These are phyloP conservation scores for Vombatus ursinus DNA, from an alignment of 2,113 vertebrate species.

Conservation along the genomic window DNA sequence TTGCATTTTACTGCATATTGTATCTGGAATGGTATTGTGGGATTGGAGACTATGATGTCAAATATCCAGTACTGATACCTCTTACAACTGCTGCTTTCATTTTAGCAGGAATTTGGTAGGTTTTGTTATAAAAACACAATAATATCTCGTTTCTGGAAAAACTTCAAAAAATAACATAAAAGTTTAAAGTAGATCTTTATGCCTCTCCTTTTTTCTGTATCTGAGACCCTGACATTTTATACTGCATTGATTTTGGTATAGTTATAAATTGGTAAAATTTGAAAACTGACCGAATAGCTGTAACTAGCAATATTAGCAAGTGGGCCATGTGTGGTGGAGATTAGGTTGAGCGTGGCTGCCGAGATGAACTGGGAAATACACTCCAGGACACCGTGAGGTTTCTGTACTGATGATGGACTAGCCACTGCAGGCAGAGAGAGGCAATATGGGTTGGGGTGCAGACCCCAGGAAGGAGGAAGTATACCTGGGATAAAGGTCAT, in stretches of 20 bases:
- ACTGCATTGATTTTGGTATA: background rate
- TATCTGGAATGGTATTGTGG: conserved; percentile 95
- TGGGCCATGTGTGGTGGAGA: background rate
- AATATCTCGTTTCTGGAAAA: background rate
- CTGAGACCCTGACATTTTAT: background rate
- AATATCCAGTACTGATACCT: conserved; percentile 91
- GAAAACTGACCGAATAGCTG: background rate
- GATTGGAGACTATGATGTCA: conserved; percentile 91
- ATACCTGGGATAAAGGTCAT: background rate
- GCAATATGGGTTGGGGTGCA: background rate
- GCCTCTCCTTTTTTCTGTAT: background rate
- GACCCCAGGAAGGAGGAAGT: background rate
- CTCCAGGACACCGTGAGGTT: background rate
- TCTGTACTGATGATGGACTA: background rate
- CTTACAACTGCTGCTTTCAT: conserved; percentile 93
- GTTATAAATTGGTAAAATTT: background rate
- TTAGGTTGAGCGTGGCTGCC: too few species aligned
- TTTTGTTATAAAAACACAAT: background rate
- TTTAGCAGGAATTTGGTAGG: conserved; percentile 92
- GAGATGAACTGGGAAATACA: background rate
- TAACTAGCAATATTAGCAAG: background rate
- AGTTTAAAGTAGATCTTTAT: background rate
- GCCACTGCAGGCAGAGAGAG: background rate
- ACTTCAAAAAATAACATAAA: background rate
- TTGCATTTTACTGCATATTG: conserved; percentile 93